Percentiles rank a stretch among this genome's conserved stretches.
phyloP scores from a whole-genome alignment of 2,888 invertebrate genomes.

The Ochlodes sylvanus region DNA sequence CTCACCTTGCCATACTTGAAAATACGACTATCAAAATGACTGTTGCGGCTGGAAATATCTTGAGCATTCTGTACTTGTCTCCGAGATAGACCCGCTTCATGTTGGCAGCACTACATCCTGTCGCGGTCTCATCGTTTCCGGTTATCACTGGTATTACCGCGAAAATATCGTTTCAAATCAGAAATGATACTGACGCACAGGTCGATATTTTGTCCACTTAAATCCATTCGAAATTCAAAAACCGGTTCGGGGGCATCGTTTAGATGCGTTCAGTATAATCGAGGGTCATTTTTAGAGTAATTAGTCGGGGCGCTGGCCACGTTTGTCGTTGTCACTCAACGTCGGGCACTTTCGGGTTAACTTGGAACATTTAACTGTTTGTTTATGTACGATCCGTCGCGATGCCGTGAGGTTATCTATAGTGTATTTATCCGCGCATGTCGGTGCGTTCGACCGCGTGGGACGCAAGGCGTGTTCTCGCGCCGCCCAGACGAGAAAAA shows the following conservation, averaged over 20 bases:
- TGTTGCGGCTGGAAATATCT: conserved; percentile 65
- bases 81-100: conserved; percentile 67
- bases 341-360: conserved; percentile 32
- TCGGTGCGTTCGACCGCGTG: conserved; percentile 74
- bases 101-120: conserved; percentile 78
- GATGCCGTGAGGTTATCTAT: conserved; percentile 71
- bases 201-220: conserved; percentile 22
- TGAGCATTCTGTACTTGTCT: conserved; percentile 73
- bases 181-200: conserved; percentile 25
- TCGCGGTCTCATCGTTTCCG: conserved; percentile 72
- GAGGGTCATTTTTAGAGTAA: conserved; percentile 34
- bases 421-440: conserved; percentile 64
- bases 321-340: conserved; percentile 31
- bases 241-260: conserved; percentile 37
- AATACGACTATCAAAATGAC: conserved; percentile 71
- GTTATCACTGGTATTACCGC: conserved; percentile 55
- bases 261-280: conserved; percentile 16
- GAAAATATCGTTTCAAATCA: conserved; percentile 48
- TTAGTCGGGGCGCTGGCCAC: conserved; percentile 32
- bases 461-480: conserved; percentile 76
- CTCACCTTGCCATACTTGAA: conserved; percentile 76
- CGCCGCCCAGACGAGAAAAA: conserved; percentile 81
- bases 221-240: conserved; percentile 36
- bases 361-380: conserved; percentile 49
- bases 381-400: conserved; percentile 67